phyloP scores from a whole-genome alignment of 2,113 vertebrate species.

The Mirza zaza region DNA sequence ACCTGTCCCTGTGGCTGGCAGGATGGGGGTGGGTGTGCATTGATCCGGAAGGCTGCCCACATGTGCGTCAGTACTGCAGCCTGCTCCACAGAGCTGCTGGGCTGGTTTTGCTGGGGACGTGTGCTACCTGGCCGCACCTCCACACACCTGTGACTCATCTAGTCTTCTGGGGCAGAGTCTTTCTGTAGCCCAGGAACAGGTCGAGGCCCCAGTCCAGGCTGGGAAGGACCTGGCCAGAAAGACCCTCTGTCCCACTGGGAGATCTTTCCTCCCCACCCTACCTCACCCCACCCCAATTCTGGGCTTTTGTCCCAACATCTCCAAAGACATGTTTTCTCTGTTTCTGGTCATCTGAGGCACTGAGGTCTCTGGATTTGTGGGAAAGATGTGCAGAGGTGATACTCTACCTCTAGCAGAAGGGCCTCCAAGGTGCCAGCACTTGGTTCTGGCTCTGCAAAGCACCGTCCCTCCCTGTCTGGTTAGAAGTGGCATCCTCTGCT shows the following conservation, averaged over 20 bases:
- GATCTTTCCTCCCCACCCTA: background rate
- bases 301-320: background rate
- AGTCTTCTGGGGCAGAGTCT: background rate
- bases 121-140: background rate
- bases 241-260: background rate
- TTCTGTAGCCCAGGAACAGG: background rate
- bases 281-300: background rate
- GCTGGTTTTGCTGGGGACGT: slow-evolving; percentile 53
- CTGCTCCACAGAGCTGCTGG: slow-evolving; percentile 48
- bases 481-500: background rate
- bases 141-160: slow-evolving; percentile 38
- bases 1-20: background rate
- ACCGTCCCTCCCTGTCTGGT: background rate
- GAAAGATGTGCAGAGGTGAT: background rate
- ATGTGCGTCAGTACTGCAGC: slow-evolving; percentile 14
- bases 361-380: background rate
- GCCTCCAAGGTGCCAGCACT: background rate
- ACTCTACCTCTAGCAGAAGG: background rate
- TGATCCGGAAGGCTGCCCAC: slow-evolving; percentile 44
- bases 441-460: background rate
- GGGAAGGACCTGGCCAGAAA: background rate
- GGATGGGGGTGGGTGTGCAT: background rate
- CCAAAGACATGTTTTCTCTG: background rate
- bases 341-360: background rate
- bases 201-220: background rate